These are phyloP conservation scores for Sarcophaga bullata DNA, from an alignment of 1,140 invertebrate species.

Conservation along the genomic window DNA sequence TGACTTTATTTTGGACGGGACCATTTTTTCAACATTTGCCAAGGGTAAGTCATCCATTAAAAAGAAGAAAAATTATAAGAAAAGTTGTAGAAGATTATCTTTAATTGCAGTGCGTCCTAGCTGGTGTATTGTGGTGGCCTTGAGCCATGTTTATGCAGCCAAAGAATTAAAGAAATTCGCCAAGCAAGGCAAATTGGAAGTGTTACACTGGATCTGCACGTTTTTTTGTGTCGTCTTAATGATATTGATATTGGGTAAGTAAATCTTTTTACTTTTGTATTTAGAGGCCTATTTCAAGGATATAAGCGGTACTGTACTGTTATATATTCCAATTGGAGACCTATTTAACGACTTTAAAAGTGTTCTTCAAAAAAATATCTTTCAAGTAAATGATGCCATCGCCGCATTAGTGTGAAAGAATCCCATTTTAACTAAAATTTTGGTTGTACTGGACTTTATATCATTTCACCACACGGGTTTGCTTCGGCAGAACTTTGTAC, in stretches of 20 bases:
- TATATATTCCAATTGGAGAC: too few species aligned
- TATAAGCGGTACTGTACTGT: too few species aligned
- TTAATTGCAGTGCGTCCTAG: conserved; percentile 71
- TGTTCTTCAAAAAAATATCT: too few species aligned
- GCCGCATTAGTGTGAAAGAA: too few species aligned
- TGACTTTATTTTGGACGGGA: conserved; percentile 84
- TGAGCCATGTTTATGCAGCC: conserved; percentile 91
- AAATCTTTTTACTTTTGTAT: too few species aligned
- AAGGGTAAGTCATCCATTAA: conserved; percentile 68
- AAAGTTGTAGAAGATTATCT: not conserved
- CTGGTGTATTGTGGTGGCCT: conserved; percentile 91
- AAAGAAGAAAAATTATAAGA: not conserved
- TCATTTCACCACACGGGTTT: too few species aligned
- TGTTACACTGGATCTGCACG: conserved; percentile 86
- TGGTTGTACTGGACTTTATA: too few species aligned
- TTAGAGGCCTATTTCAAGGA: too few species aligned
- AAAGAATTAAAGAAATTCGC: conserved; percentile 79
- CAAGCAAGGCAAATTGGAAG: conserved; percentile 82
- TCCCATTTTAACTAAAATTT: too few species aligned
- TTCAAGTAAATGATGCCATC: too few species aligned
- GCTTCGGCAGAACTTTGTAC: too few species aligned
- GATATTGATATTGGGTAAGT: conserved; percentile 82
- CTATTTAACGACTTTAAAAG: too few species aligned
- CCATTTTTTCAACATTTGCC: conserved; percentile 86
- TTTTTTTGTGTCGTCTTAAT: conserved; percentile 83